Evolutionary conservation across 2,113 vertebrate genomes (phyloP), one percentile per base, ranked within the genome.

Genomic region (Pseudopodoces humilis): DNA sequence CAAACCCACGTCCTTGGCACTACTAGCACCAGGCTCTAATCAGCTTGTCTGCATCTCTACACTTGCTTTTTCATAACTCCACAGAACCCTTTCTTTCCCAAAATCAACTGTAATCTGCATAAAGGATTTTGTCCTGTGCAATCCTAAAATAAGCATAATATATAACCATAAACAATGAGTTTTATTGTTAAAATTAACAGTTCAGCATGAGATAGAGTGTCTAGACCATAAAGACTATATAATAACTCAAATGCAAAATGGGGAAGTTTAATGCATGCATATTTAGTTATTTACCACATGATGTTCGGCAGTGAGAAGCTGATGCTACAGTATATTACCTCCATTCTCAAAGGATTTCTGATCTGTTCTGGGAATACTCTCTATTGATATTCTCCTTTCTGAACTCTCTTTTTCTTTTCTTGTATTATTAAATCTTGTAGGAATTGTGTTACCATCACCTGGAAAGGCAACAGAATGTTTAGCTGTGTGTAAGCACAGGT

Each of bases 381-480:
- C 64, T 50, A 70, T 56, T 50, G 43, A 47, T 21, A 83, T 5
- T 49, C 71, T 77, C 33, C 71, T 77, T 77, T 83, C 88, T 50
- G 88, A 77, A 50, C 5, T 70, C 71, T 90, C 88, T 76, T 69
- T 90, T 62, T 83, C 79, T 69, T 83, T 90, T 20, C 71, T 83
- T 49, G 71, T 37, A 63, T 55, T 77, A 70, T 35, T 77, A 90
- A 55, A 77, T 90, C 80, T 83, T 63, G 13, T 77, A 37, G 88
- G 80, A 83, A 90, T 77, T 20, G 80, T 83, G 47, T 77, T 83
- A 24, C 87, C 23, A 16, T 83, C 71, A 50, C 80, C 88, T 90
- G 43, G 30, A 56, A 83, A 63, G 27, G 41, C 49, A 70, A 63
- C 22, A 77, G 41, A 44, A 70, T 33, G 10, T 50, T 77, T 33